Evolutionary conservation across 2,113 vertebrate species (phyloP).

Genomic region (Phyllostomus discolor): DNA sequence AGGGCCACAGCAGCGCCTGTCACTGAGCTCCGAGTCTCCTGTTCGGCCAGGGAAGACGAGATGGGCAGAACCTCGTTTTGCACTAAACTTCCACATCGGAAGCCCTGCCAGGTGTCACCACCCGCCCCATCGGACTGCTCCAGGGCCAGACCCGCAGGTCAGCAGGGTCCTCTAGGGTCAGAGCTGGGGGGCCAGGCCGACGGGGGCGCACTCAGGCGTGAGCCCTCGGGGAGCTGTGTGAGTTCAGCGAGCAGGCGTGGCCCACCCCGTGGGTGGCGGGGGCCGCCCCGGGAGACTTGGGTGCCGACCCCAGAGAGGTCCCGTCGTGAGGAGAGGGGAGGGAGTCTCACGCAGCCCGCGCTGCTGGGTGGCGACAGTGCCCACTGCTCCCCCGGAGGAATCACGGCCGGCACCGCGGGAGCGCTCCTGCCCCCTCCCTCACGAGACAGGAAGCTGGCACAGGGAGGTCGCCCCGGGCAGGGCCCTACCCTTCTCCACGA

Average conservation of each 20-base stretch:
- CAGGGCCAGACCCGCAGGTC: not conserved
- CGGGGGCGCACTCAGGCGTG: fast-evolving
- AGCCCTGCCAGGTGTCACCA: fast-evolving
- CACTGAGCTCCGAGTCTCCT: not conserved
- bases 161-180: not conserved
- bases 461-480: not conserved
- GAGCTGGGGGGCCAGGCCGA: not conserved
- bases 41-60: too few relatives aligned
- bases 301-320: not conserved
- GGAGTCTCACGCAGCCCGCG: not conserved
- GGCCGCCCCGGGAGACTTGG: not conserved
- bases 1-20: fast-evolving
- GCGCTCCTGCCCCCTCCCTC: not conserved
- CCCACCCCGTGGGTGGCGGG: too few relatives aligned
- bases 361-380: fast-evolving
- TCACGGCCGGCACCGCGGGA: not conserved
- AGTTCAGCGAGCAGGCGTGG: too few relatives aligned
- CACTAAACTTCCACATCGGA: not conserved
- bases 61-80: not conserved
- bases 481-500: conserved; percentile 92
- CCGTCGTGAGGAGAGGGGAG: not conserved
- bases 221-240: not conserved
- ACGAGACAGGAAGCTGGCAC: not conserved
- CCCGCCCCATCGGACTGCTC: not conserved
- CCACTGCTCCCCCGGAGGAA: not conserved